Percentiles rank a stretch among this genome's conserved stretches.
phyloP scores from a whole-genome alignment of 35 echinoderm and acorn worm species.

The Heliocidaris tuberculata region DNA sequence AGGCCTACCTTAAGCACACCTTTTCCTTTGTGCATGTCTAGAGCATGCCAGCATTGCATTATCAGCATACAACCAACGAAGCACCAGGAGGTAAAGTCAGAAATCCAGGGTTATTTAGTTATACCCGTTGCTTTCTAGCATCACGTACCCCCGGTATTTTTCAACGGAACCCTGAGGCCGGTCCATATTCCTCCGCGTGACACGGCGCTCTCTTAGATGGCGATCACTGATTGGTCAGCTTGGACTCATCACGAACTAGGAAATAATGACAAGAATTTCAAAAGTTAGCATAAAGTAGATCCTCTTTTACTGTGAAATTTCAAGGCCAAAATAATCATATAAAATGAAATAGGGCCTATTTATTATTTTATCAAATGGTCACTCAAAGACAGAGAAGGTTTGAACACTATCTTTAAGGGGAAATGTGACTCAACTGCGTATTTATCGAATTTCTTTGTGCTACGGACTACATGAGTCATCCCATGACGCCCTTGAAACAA shows the following conservation, averaged over 20 bases:
- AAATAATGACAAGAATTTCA: background rate
- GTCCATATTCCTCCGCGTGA: constrained; percentile 7
- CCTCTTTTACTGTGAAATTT: background rate
- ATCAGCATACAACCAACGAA: background rate
- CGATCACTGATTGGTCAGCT: constrained; percentile 1
- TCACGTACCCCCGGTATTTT: constrained; percentile 7
- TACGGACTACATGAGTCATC: background rate
- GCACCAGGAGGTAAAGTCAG: background rate
- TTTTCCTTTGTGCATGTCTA: background rate
- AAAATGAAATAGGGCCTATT: background rate
- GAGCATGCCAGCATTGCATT: background rate
- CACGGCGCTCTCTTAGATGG: constrained; percentile 6
- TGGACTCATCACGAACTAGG: background rate
- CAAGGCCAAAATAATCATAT: background rate
- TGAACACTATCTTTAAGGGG: background rate
- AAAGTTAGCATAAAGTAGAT: constrained; percentile 5
- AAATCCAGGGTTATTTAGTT: background rate
- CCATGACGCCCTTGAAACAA: background rate
- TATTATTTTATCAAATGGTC: background rate
- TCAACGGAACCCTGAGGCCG: constrained; percentile 6
- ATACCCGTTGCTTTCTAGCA: background rate
- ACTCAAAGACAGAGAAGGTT: background rate
- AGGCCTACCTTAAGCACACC: background rate
- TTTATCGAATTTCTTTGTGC: constrained; percentile 12
- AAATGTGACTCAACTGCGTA: background rate